Percentiles rank a stretch among this genome's conserved stretches.
phyloP scores from a whole-genome alignment of 2,888 invertebrate species.

The Drosophila rubida region DNA sequence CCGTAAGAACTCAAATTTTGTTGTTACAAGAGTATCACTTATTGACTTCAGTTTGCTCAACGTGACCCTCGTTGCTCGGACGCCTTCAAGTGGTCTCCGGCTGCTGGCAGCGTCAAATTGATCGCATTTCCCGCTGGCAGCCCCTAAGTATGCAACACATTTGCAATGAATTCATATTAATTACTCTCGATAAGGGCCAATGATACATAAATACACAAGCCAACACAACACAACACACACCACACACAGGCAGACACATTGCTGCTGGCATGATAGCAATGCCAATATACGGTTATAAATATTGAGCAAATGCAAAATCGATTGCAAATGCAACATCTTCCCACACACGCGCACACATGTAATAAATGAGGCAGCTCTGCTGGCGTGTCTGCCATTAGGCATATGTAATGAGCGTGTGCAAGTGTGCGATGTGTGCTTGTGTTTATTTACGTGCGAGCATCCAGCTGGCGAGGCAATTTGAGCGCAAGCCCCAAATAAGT shows the following conservation, averaged over 20 bases:
- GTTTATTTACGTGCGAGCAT: neutral
- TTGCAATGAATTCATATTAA: constrained; percentile 73
- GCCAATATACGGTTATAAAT: constrained; percentile 67
- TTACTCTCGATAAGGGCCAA: constrained; percentile 56
- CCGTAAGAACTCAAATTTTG: no score
- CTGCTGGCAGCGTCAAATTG: constrained; percentile 39
- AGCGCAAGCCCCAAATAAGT: constrained; percentile 62
- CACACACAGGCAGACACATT: constrained; percentile 1
- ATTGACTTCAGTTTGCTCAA: neutral
- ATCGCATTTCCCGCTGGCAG: constrained; percentile 32
- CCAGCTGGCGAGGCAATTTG: constrained; percentile 3
- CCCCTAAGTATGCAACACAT: constrained; percentile 61
- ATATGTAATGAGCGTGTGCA: constrained; percentile 35
- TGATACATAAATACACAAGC: constrained; percentile 20
- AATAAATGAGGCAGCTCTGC: constrained; percentile 9
- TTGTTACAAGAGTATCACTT: no score
- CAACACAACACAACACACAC: no score
- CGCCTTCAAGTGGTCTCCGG: constrained; percentile 1
- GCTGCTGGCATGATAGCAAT: constrained; percentile 41
- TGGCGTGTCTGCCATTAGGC: constrained; percentile 36
- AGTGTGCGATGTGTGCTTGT: neutral
- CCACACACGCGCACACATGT: neutral
- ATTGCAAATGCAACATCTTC: constrained; percentile 63
- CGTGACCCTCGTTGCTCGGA: neutral
- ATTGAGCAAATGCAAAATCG: constrained; percentile 65